Percentiles rank a stretch among this genome's conserved stretches.
Evolutionary conservation across 2,797 vertebrate genomes (phyloP).

Genomic region (Sebastes hopkinsi): DNA sequence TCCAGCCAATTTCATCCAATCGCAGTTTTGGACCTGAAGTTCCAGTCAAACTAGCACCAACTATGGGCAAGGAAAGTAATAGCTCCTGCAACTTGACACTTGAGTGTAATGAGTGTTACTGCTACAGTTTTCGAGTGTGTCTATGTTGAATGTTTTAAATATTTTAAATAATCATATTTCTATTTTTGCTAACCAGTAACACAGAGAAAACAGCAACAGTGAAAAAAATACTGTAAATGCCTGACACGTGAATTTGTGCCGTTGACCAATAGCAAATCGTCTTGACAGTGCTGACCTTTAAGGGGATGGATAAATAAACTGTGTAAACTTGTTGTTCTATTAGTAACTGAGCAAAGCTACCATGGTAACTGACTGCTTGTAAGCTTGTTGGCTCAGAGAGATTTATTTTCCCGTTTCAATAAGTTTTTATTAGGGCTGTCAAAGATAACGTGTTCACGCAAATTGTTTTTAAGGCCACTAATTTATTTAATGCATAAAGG

Average conservation of each 20-base stretch:
- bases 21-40: background rate
- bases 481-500: no score
- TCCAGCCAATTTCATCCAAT: background rate
- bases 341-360: no score
- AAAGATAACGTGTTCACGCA: accelerated
- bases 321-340: background rate
- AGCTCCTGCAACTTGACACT: background rate
- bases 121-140: background rate
- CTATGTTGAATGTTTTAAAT: background rate
- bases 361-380: background rate
- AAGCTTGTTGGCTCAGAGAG: background rate
- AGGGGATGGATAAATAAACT: background rate
- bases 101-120: background rate
- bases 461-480: accelerated
- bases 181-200: background rate
- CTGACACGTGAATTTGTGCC: background rate
- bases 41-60: background rate
- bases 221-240: background rate
- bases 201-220: background rate
- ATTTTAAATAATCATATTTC: no score
- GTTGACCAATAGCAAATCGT: background rate
- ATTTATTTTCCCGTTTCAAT: background rate
- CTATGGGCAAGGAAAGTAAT: background rate
- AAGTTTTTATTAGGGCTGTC: background rate
- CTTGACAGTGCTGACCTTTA: background rate